phyloP scores from a whole-genome alignment of 2,113 vertebrate genomes.

The Sula dactylatra region DNA sequence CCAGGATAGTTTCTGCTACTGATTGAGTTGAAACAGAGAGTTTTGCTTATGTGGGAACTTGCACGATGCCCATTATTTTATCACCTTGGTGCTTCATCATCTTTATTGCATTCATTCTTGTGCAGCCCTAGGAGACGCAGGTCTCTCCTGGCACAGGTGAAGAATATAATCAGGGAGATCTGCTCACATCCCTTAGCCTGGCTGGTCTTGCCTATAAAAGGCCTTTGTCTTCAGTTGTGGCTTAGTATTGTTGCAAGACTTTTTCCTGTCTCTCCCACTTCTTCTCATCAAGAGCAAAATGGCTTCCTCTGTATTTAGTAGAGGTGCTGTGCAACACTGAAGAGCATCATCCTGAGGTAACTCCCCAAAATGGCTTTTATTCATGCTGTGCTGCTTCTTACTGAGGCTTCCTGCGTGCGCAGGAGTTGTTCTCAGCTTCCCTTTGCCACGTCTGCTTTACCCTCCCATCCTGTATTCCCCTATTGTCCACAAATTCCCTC shows the following conservation, averaged over 20 bases:
- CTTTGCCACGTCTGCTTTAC: not conserved
- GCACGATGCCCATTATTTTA: not conserved
- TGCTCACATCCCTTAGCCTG: not conserved
- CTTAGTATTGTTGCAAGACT: not conserved
- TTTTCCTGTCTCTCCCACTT: not conserved
- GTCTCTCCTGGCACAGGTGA: not conserved
- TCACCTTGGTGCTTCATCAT: not conserved
- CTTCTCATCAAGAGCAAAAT: not conserved
- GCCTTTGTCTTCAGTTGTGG: not conserved
- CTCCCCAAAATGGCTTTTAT: not conserved
- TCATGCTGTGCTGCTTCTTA: not conserved
- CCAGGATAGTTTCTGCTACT: not conserved
- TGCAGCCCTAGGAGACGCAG: not conserved
- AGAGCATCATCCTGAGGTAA: not conserved
- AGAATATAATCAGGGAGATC: not conserved
- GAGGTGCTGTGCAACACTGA: not conserved
- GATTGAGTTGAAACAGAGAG: not conserved
- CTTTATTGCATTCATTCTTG: not conserved
- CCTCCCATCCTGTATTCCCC: not conserved
- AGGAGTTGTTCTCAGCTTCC: not conserved
- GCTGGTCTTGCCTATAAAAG: not conserved
- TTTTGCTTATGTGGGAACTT: not conserved
- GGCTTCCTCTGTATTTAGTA: not conserved
- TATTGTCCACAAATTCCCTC: not conserved
- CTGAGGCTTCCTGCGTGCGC: not conserved